Evolutionary conservation across 2,113 vertebrate genomes (phyloP).

Genomic region (Onychostoma macrolepis): DNA sequence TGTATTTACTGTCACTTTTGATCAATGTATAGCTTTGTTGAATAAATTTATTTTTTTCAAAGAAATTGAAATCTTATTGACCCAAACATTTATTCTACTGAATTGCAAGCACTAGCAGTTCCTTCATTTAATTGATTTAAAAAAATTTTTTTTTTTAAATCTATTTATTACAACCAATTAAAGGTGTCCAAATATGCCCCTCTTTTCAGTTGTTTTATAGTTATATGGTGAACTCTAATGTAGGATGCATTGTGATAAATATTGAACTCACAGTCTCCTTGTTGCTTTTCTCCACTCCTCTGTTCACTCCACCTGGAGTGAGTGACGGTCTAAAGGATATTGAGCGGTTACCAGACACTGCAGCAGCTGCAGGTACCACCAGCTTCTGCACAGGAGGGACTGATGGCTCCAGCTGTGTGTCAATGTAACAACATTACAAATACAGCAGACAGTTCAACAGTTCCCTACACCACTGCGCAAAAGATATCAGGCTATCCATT

Average conservation of each 20-base stretch:
- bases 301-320: slow-evolving; percentile 77
- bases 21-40: too few species aligned
- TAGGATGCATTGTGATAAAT: background rate
- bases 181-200: too few species aligned
- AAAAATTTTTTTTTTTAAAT: too few species aligned
- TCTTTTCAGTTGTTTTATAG: background rate
- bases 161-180: too few species aligned
- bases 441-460: background rate
- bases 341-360: slow-evolving; percentile 78
- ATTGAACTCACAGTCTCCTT: slow-evolving; percentile 66
- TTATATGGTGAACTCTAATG: background rate
- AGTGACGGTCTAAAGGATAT: slow-evolving; percentile 91
- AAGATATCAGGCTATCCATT: too few species aligned
- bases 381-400: slow-evolving; percentile 90
- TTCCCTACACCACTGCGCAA: background rate
- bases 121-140: too few species aligned
- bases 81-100: too few species aligned
- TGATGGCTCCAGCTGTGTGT: slow-evolving; percentile 80
- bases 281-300: slow-evolving; percentile 73
- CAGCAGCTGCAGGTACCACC: slow-evolving; percentile 80
- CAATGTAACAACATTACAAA: background rate
- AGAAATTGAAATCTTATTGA: too few species aligned
- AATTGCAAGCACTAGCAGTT: too few species aligned
- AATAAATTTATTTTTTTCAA: too few species aligned
- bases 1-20: too few species aligned